phyloP scores from a whole-genome alignment of 1,140 invertebrate species.

The Drosophila rhopaloa region DNA sequence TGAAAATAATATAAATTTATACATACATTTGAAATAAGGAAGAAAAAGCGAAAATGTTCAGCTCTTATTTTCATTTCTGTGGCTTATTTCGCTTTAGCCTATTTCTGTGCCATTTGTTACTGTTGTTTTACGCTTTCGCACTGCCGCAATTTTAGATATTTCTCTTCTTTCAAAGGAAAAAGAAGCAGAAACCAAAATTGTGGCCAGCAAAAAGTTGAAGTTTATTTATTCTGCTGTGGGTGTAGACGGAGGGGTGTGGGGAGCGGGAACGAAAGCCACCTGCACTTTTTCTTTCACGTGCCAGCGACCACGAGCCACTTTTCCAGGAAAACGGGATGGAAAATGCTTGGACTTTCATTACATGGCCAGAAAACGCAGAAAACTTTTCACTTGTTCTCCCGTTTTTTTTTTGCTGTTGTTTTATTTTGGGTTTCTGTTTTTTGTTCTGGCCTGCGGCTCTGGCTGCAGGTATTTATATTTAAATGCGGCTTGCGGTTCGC shows the following conservation, averaged over 20 bases:
- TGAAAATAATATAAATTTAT: conserved; percentile 49
- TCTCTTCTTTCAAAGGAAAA: conserved; percentile 42
- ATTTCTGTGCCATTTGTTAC: conserved; percentile 69
- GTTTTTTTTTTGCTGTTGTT: conserved; percentile 10
- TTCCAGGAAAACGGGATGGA: conserved; percentile 5
- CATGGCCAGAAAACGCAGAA: conserved; percentile 65
- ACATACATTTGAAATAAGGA: conserved; percentile 42
- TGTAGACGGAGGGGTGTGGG: background rate
- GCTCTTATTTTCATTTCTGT: conserved; percentile 70
- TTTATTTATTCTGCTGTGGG: conserved; percentile 70
- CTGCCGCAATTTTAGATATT: conserved; percentile 69
- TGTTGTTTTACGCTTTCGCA: conserved; percentile 58
- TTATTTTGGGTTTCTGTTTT: conserved; percentile 9
- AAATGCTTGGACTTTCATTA: conserved; percentile 67
- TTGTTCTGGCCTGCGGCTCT: conserved; percentile 44
- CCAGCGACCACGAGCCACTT: conserved; percentile 63
- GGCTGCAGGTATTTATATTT: conserved; percentile 79
- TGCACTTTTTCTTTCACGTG: conserved; percentile 78
- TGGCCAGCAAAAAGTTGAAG: conserved; percentile 72
- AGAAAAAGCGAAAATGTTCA: conserved; percentile 47
- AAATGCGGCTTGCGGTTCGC: conserved; percentile 75
- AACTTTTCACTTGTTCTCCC: conserved; percentile 57
- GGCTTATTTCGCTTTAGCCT: conserved; percentile 54
- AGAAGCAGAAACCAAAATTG: conserved; percentile 37
- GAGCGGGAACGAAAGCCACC: conserved; percentile 59